Evolutionary conservation across 2,113 vertebrate species (phyloP).

Genomic region (Quiscalus mexicanus): DNA sequence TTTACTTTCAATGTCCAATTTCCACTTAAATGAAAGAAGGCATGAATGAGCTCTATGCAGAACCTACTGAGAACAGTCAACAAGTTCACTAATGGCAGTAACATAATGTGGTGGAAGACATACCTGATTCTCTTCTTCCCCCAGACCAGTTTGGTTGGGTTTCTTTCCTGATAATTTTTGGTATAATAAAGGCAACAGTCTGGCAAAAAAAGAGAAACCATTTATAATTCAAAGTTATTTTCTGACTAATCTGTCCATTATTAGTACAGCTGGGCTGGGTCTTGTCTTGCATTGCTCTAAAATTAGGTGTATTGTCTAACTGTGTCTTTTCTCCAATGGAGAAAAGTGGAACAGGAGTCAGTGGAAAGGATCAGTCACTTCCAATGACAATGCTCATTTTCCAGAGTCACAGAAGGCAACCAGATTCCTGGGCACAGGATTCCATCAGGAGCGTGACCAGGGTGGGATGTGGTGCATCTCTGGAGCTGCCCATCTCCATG

Average conservation of each 20-base stretch:
- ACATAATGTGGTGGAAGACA: accelerated
- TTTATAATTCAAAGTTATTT: not conserved
- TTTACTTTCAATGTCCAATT: not conserved
- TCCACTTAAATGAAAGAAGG: not conserved
- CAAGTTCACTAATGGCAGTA: not conserved
- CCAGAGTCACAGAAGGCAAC: not conserved
- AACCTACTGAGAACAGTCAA: not conserved
- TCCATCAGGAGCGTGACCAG: not conserved
- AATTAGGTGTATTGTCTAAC: not conserved
- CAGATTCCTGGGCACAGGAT: not conserved
- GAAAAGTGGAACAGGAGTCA: not conserved
- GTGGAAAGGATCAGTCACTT: not conserved
- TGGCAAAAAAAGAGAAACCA: not conserved
- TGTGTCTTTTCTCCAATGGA: not conserved
- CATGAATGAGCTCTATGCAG: not conserved
- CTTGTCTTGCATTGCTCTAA: not conserved
- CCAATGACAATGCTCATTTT: not conserved
- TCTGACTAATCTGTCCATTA: not conserved
- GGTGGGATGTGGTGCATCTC: not conserved
- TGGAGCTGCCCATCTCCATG: not conserved
- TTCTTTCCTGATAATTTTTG: not conserved
- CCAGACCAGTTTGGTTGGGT: not conserved
- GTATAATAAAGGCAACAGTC: not conserved
- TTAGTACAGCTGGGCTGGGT: not conserved
- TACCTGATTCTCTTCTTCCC: not conserved